phyloP scores from a whole-genome alignment of 2,888 invertebrate species.

The Pandemis cinnamomeana region DNA sequence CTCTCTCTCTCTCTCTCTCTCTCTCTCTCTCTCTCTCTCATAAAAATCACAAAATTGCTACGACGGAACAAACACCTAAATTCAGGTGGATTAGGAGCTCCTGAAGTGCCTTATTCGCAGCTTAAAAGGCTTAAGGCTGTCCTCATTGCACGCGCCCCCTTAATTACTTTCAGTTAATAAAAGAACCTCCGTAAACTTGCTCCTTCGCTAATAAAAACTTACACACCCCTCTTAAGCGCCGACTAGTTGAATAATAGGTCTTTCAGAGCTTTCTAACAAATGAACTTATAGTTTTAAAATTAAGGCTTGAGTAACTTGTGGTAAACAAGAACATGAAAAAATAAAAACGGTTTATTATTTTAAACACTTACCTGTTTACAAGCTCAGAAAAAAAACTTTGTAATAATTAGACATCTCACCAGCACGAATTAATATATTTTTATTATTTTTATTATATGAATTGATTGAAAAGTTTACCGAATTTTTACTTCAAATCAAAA shows the following conservation, averaged over 20 bases:
- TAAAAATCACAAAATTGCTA: conserved; percentile 2
- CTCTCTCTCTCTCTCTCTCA: too few relatives aligned
- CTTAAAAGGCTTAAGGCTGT: conserved; percentile 38
- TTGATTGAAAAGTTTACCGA: too few relatives aligned
- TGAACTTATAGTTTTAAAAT: conserved; percentile 4
- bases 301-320: not conserved
- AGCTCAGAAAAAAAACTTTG: too few relatives aligned
- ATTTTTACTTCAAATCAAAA: too few relatives aligned
- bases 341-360: too few relatives aligned
- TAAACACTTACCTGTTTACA: too few relatives aligned
- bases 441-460: too few relatives aligned
- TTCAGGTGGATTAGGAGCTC: conserved; percentile 17
- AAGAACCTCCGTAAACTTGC: conserved; percentile 36
- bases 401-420: too few relatives aligned
- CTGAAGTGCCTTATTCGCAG: conserved; percentile 23
- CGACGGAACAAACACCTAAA: conserved; percentile 13
- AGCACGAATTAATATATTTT: too few relatives aligned
- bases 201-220: conserved; percentile 37
- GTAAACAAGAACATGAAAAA: not conserved
- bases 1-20: too few relatives aligned
- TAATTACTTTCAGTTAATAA: conserved; percentile 38
- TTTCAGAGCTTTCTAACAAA: conserved; percentile 14
- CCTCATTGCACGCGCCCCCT: conserved; percentile 35
- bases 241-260: conserved; percentile 23
- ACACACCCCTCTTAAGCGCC: conserved; percentile 18